Evolutionary conservation across 2,888 invertebrate species (phyloP).

Genomic region (Achlya flavicornis): DNA sequence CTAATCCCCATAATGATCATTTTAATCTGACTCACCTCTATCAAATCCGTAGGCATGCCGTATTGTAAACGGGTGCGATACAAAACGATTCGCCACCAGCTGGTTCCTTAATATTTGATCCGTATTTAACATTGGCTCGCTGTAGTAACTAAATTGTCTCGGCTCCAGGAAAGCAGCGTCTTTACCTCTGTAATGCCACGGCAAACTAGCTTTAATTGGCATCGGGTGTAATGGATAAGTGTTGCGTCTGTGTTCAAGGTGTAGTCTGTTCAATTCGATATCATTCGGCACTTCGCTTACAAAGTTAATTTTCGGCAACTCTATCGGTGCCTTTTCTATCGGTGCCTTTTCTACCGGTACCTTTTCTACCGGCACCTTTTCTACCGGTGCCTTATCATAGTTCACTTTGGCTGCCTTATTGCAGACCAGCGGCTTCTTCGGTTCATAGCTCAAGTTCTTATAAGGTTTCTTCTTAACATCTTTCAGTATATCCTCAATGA

Average conservation of each 20-base stretch:
- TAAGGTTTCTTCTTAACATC: conserved; percentile 61
- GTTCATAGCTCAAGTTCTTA: conserved; percentile 58
- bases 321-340: too few relatives aligned
- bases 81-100: conserved; percentile 62
- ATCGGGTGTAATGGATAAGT: conserved; percentile 71
- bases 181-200: conserved; percentile 65
- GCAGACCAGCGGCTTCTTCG: conserved; percentile 54
- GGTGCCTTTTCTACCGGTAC: conserved; percentile 15
- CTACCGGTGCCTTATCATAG: conserved; percentile 15
- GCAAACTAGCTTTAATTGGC: conserved; percentile 60
- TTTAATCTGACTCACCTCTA: conserved; percentile 57
- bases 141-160: conserved; percentile 61
- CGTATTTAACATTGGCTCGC: conserved; percentile 63
- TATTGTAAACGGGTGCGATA: conserved; percentile 58
- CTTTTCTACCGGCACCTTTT: conserved; percentile 13
- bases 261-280: conserved; percentile 49
- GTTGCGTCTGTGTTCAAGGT: conserved; percentile 63
- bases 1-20: conserved; percentile 16
- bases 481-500: conserved; percentile 72
- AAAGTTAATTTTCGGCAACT: conserved; percentile 42
- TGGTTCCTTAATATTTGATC: conserved; percentile 67
- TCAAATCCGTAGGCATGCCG: conserved; percentile 70
- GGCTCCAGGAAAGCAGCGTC: conserved; percentile 49
- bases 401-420: conserved; percentile 21
- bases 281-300: conserved; percentile 55